Conservation (phyloP, 2,888 invertebrate species). For the Ephialtes manifestator region DNA sequence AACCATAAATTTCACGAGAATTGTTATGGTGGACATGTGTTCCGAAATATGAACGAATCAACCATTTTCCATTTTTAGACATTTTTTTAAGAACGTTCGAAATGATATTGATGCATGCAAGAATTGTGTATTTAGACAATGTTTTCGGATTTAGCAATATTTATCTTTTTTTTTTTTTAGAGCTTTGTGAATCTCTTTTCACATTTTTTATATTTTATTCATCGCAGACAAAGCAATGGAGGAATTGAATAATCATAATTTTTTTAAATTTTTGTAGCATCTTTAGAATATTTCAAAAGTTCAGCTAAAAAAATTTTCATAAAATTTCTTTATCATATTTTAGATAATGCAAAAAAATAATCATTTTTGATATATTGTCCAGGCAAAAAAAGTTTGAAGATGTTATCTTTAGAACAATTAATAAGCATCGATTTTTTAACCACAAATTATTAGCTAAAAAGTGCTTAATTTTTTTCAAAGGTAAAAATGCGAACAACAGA, state of each 20-base stretch:
- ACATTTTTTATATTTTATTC: not conserved
- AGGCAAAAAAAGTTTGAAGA: too few species aligned
- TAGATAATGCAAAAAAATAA: too few species aligned
- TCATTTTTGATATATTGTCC: too few species aligned
- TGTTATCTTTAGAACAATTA: too few species aligned
- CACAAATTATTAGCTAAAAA: too few species aligned
- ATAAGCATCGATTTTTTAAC: too few species aligned
- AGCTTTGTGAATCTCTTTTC: not conserved
- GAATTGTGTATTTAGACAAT: not conserved
- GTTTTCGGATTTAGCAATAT: not conserved
- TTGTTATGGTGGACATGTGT: conserved; percentile 16
- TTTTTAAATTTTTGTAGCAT: not conserved
- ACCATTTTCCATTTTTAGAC: not conserved
- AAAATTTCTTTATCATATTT: too few species aligned
- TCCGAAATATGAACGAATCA: not conserved
- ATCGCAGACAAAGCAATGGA: not conserved
- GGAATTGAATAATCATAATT: not conserved
- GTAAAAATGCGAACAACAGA: too few species aligned
- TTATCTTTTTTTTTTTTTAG: not conserved
- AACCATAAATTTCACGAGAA: conserved; percentile 14
- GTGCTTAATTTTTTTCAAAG: too few species aligned
- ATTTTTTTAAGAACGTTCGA: not conserved
- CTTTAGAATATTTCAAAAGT: not conserved
- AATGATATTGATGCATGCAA: not conserved
- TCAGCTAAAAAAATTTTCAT: too few species aligned